A percentile compares a stretch with the other conserved stretches of the same genome.
These are phyloP conservation scores for Zapornia atra DNA, from an alignment of 2,113 vertebrate species.

Conservation along the genomic window DNA sequence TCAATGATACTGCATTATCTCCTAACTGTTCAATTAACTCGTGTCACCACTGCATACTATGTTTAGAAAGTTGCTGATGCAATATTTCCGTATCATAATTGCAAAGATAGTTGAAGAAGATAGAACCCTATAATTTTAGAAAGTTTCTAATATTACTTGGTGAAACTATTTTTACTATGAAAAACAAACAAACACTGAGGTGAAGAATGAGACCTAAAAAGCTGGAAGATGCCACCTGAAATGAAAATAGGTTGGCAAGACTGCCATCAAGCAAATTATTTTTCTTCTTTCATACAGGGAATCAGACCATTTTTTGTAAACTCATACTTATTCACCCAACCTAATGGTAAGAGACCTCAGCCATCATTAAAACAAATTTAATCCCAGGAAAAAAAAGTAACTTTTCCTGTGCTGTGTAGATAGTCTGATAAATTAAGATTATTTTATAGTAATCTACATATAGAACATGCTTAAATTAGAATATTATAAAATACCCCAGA, in stretches of 20 bases:
- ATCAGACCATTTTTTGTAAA: background rate
- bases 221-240: background rate
- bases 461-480: background rate
- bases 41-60: conserved; percentile 65
- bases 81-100: conserved; percentile 72
- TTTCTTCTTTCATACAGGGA: background rate
- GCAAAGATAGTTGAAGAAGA: conserved; percentile 66
- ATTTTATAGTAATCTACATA: background rate
- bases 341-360: background rate
- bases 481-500: background rate
- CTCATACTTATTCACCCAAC: background rate
- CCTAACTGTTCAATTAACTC: conserved; percentile 71
- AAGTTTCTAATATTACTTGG: conserved; percentile 50
- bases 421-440: background rate
- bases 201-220: background rate
- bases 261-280: background rate
- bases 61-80: conserved; percentile 73
- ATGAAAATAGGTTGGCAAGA: background rate
- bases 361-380: background rate
- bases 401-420: background rate
- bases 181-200: conserved; percentile 28
- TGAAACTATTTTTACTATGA: conserved; percentile 4
- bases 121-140: conserved; percentile 54
- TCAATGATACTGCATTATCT: conserved; percentile 74
- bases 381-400: background rate